Evolutionary conservation across 2,888 invertebrate species (phyloP), one percentile per base, ranked within the genome.

Genomic region (Endomychus coccineus): DNA sequence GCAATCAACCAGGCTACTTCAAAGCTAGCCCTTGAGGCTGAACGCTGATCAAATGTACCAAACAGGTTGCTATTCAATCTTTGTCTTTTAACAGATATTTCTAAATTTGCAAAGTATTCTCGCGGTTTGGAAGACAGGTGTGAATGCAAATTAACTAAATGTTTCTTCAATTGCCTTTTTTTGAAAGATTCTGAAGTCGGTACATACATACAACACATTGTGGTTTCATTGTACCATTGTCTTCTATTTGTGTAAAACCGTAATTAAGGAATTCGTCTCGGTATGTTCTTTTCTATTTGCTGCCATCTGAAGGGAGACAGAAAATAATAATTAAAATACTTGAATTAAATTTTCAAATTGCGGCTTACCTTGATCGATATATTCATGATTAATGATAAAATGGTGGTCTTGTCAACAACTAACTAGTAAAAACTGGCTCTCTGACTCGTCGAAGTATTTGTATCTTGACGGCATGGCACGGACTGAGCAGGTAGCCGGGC

Each of bases 201-300:
- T 42, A 45, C 43, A 46, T 40, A 43, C 43, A 46, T 45, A 46
- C 46, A 45, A 46, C 46, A 43, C 43, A 45, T 36, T 46, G 46
- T 16, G 17, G 19, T 30, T 30, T 30, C 30, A 30, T 30, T 30
- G 30, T 30, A 16, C 30, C 30, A 30, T 44, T 45, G 41, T 45
- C 42, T 45, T 45, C 45, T 44, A 46, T 45, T 46, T 45, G 41
- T 45, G 43, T 40, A 46, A 45, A 45, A 42, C 42, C 42, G 35
- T 40, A 42, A 41, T 42, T 43, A 41, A 43, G 41, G 40, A 43
- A 42, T 37, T 43, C 41, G 37, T 44, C 41, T 39, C 42, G 41
- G 44, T 42, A 44, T 44, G 41, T 44, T 42, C 33, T 38, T 40
- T 43, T 44, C 41, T 44, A 44, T 41, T 44, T 44, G 44, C 39